Conservation (phyloP, 2,113 vertebrate species). For the Gavia stellata region DNA sequence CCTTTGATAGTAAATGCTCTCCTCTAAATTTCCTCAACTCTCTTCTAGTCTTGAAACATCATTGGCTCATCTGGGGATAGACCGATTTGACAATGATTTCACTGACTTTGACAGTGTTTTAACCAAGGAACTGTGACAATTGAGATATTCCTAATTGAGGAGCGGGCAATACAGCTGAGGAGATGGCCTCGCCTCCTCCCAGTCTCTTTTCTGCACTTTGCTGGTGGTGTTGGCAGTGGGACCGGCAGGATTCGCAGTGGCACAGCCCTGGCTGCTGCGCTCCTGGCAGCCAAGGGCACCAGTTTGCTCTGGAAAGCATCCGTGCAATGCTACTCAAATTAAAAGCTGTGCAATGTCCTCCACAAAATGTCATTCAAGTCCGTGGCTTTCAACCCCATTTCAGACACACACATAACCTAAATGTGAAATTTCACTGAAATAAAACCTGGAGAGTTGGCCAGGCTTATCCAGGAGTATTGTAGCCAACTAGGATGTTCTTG, state of each 20-base stretch:
- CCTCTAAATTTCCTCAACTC: not conserved
- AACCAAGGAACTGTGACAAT: not conserved
- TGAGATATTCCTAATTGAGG: not conserved
- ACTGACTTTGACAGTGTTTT: not conserved
- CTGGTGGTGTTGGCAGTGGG: not conserved
- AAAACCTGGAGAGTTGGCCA: not conserved
- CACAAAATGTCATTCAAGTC: not conserved
- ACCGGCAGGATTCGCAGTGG: rapidly evolving
- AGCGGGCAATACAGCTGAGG: not conserved
- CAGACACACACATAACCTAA: not conserved
- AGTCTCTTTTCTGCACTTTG: not conserved
- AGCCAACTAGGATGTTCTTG: not conserved
- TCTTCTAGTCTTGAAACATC: not conserved
- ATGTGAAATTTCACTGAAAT: not conserved
- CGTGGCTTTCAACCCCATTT: not conserved
- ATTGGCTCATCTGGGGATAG: not conserved
- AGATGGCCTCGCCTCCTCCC: not conserved
- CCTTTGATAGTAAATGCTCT: not conserved
- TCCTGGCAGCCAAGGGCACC: not conserved
- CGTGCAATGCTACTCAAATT: not conserved
- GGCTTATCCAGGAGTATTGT: not conserved
- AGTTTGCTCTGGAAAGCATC: not conserved
- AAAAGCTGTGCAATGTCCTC: not conserved
- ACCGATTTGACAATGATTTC: not conserved
- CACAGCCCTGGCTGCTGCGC: not conserved